Evolutionary conservation across 1,140 invertebrate species (phyloP), one percentile per base, ranked within the genome.

Genomic region (Agrypnia vestita): DNA sequence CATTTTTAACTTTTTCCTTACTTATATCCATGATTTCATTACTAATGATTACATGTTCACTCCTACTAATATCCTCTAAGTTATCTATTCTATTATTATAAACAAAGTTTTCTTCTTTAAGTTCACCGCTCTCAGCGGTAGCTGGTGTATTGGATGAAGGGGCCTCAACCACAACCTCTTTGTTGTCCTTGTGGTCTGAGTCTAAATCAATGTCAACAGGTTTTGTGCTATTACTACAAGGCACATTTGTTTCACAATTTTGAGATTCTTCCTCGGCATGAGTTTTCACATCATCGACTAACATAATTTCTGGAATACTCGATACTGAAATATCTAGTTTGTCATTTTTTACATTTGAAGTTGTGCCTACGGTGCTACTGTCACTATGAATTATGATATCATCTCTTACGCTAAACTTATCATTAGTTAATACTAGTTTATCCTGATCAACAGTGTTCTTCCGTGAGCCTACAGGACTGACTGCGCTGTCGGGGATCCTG

Each of bases 71-170:
- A 64, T 35, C 1, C 35, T 64, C 61, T 64, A 43, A 64, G 6
- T 43, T 64, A 64, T 64, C 35, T 12, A 4, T n/a, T 49, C 15
- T 71, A 19, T 25, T 19, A 73, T 35, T 55, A 21, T 11, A 21
- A 62, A 49, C 15, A 49, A 76, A 47, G 59, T 79, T 79, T 47
- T 80, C 56, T 59, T 55, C 19, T 74, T 83, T 64, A 17, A 81
- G 80, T 80, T 82, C 78, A 69, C 83, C 78, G 62, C 83, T 82
- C n/a, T n/a, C n/a, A 11, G 78, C 83, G 44, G 77, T 83, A 74
- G 56, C 62, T 56, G 53, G 17, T 67, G 17, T 84, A 69, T 10
- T 51, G 17, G 47, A 51, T 51, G 11, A 53, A 21, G 17, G 15
- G 7, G 69, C 55, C 51, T 83, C 67, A 51, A 76, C 56, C 55